These are phyloP conservation scores for Hirundichthys speculiger DNA, from an alignment of 2,113 vertebrate genomes.

Conservation along the genomic window DNA sequence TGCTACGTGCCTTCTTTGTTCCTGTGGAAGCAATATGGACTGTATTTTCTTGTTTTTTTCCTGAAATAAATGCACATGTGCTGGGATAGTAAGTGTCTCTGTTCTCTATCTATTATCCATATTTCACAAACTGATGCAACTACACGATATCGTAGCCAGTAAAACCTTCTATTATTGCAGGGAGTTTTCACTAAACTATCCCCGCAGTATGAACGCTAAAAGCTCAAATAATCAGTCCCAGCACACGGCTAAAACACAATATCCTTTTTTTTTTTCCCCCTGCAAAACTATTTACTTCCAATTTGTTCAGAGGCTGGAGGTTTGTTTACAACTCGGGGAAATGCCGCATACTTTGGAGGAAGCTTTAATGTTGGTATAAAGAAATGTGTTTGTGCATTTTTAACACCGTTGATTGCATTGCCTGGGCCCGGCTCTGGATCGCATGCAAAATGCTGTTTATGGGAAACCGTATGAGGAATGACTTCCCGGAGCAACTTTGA, in stretches of 20 bases:
- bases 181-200: slow-evolving; percentile 16
- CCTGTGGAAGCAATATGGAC: no score
- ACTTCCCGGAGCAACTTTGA: slow-evolving; percentile 34
- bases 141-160: background rate
- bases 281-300: slow-evolving; percentile 45
- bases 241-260: slow-evolving; percentile 24
- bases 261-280: background rate
- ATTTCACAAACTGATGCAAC: background rate
- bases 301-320: slow-evolving; percentile 38
- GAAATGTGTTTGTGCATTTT: slow-evolving; percentile 35
- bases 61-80: no score
- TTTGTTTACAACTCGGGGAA: slow-evolving; percentile 46
- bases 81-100: background rate
- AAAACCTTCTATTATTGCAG: background rate
- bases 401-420: slow-evolving; percentile 41
- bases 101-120: background rate
- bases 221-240: background rate
- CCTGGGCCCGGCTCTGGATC: slow-evolving; percentile 16
- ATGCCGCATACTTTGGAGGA: slow-evolving; percentile 18
- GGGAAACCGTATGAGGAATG: slow-evolving; percentile 32
- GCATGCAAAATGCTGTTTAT: slow-evolving; percentile 56
- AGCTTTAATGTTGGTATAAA: slow-evolving; percentile 44
- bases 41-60: no score
- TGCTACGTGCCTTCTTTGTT: no score
- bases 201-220: slow-evolving; percentile 1